Evolutionary conservation across 2,797 vertebrate species (phyloP).

Genomic region (Leptodactylus fallax): DNA sequence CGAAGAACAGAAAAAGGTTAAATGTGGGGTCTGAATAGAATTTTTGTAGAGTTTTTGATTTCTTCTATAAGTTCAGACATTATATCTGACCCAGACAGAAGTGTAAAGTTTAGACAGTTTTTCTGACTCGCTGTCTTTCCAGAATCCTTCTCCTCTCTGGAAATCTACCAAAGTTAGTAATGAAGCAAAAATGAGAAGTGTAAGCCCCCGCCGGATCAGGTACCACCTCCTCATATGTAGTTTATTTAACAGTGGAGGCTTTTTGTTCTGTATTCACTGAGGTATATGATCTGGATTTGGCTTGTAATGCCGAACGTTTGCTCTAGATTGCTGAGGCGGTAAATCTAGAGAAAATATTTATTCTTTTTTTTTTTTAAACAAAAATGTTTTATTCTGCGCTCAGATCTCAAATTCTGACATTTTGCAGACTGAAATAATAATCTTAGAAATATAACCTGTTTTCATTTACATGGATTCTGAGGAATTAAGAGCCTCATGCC

Average conservation of each 20-base stretch:
- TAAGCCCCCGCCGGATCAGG: neutral
- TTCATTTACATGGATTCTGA: neutral
- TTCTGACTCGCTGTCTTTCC: neutral
- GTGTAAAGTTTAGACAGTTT: neutral
- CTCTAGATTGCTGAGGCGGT: neutral
- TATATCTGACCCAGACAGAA: neutral
- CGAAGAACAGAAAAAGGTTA: too few species aligned
- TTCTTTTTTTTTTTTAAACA: neutral
- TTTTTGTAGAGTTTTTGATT: too few species aligned
- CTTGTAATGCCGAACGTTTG: neutral
- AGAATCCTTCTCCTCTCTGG: neutral
- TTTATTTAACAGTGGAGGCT: neutral
- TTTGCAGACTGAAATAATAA: slow-evolving; percentile 11
- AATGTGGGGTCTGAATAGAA: too few species aligned
- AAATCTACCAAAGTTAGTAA: neutral
- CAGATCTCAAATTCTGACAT: neutral
- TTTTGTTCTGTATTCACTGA: neutral
- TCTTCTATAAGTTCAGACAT: neutral
- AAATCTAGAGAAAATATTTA: slow-evolving; percentile 2
- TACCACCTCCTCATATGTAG: neutral
- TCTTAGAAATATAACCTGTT: neutral
- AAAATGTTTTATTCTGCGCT: neutral
- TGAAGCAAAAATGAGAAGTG: neutral
- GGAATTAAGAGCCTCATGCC: neutral
- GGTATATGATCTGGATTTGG: neutral